These are phyloP conservation scores for Saxidomus purpurata DNA, from an alignment of 1,140 invertebrate genomes.

Conservation along the genomic window DNA sequence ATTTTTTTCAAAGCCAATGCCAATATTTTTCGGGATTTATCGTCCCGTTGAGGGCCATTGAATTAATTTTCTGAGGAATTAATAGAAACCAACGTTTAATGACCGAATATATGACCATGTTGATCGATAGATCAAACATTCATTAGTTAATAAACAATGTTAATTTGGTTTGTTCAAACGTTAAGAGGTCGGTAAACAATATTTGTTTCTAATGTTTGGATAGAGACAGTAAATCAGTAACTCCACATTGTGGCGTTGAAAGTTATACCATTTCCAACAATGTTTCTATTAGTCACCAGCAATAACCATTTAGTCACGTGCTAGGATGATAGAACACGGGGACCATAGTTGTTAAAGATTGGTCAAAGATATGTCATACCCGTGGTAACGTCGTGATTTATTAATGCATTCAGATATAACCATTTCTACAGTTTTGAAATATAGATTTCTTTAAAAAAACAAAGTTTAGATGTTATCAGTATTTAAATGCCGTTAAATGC, in stretches of 20 bases:
- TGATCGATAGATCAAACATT: conserved; percentile 11
- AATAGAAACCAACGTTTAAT: conserved; percentile 32
- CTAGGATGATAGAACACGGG: not conserved
- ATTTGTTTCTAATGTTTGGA: conserved; percentile 15
- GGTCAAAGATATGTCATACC: not conserved
- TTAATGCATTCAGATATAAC: not conserved
- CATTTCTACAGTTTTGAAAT: too few species aligned
- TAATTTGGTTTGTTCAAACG: conserved; percentile 38
- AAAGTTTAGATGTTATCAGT: too few species aligned
- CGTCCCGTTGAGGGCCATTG: not conserved
- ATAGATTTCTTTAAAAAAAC: too few species aligned
- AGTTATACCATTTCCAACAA: not conserved
- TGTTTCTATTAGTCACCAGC: not conserved
- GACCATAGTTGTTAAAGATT: not conserved
- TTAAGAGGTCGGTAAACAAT: conserved; percentile 31
- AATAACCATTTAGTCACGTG: not conserved
- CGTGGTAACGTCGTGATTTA: not conserved
- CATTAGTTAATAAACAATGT: conserved; percentile 56
- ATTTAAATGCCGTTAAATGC: too few species aligned
- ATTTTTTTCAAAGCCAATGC: conserved; percentile 7
- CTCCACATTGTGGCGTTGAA: not conserved
- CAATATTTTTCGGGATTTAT: conserved; percentile 28
- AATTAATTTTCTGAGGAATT: conserved; percentile 27
- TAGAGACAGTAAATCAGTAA: not conserved
- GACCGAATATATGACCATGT: conserved; percentile 23